Evolutionary conservation across 2,113 vertebrate genomes (phyloP), one percentile per base, ranked within the genome.

Genomic region (Cichladusa arquata): DNA sequence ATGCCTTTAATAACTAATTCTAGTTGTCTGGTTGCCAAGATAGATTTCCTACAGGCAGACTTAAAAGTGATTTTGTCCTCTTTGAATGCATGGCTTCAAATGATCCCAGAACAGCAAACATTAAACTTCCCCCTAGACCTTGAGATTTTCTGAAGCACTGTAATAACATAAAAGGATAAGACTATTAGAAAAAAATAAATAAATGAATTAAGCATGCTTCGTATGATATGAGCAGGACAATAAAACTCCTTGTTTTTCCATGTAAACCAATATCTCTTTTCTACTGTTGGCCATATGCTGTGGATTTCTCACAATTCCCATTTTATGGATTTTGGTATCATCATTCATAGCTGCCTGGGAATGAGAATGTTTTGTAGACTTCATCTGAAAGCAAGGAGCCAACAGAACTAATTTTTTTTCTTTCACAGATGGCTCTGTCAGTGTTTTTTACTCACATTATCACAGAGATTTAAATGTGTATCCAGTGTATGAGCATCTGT

Each of bases 1-100:
- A 98, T 98, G 98, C 98, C 97, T 98, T 98, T 98, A 99, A 99
- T 98, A 98, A 98, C 97, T 98, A 98, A 98, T 98, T 98, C 98
- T 98, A 95, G 97, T 96, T 98, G 98, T 97, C 98, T 97, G 97
- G 97, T 98, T 98, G 98, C 98, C 97, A 98, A 98, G 97, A 98
- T 97, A 97, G 97, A 98, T 98, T 98, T 98, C 98, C 98, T 98
- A 98, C 97, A 96, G 98, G 97, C 98, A 97, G 97, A 98, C 98
- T 98, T 98, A 97, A 98, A 99, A 99, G 98, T 97, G 97, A 98
- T 98, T 98, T 98, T 98, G 98, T 98, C 98, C 98, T 98, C 98
- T 98, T 98, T 98, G 98, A 98, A 98, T 98, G 98, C 97, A 97
- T 98, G 96, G 98, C 98, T 98, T 98, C 98, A 98, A 98, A 98